Conservation (phyloP, 2,888 invertebrate species). For the Limenitis camilla region DNA sequence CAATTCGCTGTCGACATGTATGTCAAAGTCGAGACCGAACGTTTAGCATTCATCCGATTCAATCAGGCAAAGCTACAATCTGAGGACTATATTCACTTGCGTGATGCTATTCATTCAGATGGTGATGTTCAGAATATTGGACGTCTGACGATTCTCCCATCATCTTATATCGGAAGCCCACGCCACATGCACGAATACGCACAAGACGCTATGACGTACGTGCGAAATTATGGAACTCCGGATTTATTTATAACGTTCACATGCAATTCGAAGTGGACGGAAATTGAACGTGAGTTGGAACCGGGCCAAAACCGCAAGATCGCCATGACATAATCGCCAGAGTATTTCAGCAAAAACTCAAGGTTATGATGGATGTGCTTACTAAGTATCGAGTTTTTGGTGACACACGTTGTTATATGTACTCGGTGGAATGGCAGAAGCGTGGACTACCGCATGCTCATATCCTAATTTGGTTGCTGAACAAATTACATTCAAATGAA, state of each 20-base stretch:
- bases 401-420: slow-evolving; percentile 22
- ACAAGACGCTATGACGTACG: slow-evolving; percentile 20
- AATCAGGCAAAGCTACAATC: too few relatives aligned
- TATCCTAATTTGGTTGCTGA: slow-evolving; percentile 31
- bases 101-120: too few relatives aligned
- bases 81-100: too few relatives aligned
- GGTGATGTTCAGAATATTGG: slow-evolving; percentile 14
- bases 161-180: slow-evolving; percentile 38
- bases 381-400: slow-evolving; percentile 17
- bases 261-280: slow-evolving; percentile 31
- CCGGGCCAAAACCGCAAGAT: slow-evolving; percentile 21
- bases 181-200: slow-evolving; percentile 41
- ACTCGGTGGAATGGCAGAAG: slow-evolving; percentile 23
- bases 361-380: neutral
- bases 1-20: too few relatives aligned
- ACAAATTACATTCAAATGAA: slow-evolving; percentile 30
- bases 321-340: slow-evolving; percentile 21
- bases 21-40: too few relatives aligned
- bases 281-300: slow-evolving; percentile 28
- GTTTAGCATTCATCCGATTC: too few relatives aligned
- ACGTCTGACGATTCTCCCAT: slow-evolving; percentile 27
- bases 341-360: slow-evolving; percentile 21
- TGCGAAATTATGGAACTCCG: slow-evolving; percentile 29
- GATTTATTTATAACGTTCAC: slow-evolving; percentile 23
- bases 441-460: slow-evolving; percentile 21